Percentiles rank a stretch among this genome's conserved stretches.
Conservation (phyloP, 30 jellyfish, hydroid and myxozoan species). For the Turritopsis rubra region DNA sequence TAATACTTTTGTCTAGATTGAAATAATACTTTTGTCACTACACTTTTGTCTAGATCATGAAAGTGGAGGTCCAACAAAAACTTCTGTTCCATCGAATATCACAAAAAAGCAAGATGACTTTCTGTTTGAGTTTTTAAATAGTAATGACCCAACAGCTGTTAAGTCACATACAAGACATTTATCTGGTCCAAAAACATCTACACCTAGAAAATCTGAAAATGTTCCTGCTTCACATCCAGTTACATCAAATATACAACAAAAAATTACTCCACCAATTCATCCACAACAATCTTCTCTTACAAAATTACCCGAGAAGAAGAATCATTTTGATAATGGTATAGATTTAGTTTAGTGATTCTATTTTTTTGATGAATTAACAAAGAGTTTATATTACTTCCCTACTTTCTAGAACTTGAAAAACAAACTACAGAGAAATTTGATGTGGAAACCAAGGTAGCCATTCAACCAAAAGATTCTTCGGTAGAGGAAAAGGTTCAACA, state of each 20-base stretch:
- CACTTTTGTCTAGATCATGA: neutral
- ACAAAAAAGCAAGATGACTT: slow-evolving; percentile 71
- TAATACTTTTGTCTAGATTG: too few species aligned
- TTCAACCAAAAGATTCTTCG: neutral
- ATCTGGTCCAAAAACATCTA: slow-evolving; percentile 52
- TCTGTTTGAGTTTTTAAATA: slow-evolving; percentile 74
- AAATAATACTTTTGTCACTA: too few species aligned
- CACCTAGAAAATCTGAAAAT: slow-evolving; percentile 6
- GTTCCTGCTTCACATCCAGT: slow-evolving; percentile 3
- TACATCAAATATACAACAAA: neutral
- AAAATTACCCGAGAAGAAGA: neutral
- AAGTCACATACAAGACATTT: slow-evolving; percentile 40
- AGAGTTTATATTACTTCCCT: neutral
- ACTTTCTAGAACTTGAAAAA: neutral
- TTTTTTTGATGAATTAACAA: neutral
- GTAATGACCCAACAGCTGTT: slow-evolving; percentile 42
- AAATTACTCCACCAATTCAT: neutral
- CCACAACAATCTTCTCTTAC: neutral
- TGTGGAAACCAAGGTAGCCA: neutral
- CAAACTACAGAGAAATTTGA: neutral
- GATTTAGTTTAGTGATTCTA: neutral
- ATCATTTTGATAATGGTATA: neutral
- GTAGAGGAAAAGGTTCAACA: neutral
- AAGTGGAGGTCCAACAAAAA: slow-evolving; percentile 14
- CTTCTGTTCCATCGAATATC: slow-evolving; percentile 46